Evolutionary conservation across 2,888 invertebrate species (phyloP), one percentile per base, ranked within the genome.

Genomic region (Glomeris marginata): DNA sequence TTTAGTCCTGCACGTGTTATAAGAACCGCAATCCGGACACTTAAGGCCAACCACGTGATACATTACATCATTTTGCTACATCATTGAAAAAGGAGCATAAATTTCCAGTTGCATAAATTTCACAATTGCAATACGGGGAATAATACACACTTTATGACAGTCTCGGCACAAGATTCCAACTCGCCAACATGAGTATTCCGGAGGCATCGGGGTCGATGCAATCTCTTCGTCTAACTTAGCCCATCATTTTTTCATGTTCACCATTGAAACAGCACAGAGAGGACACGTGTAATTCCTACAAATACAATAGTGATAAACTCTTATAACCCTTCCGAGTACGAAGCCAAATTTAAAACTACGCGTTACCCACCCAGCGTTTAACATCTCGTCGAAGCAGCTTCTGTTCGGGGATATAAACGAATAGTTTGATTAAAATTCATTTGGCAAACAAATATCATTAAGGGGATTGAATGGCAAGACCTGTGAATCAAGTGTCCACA

Each of bases 1-100:
- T 28, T 5, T 28, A 28, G 28, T 28, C 28, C 55, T 77, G 60
- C 84, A 84, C 1, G 90, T 90, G 66, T 90, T 90, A 67, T 90
- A 90, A 1, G 85, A 87, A n/a, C 85, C 86, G 64, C 90, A 90
- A 57, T 80, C 76, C 41, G 74, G 72, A 64, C 90, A 91, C 66
- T 90, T 90, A 51, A 86, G 70, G 1, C 88, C 90, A 33, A 90
- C 80, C 53, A 88, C 82, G 64, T 91, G 90, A 66, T 86, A 90
- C 61, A 78, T 78, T 8, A 84, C 83, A 33, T 77, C 79, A 16
- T 83, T 82, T 62, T 83, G 74, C 85, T 86, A 68, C 35, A 74
- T 55, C 56, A 54, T 38, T 20, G 22, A 58, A 55, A 52, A 43
- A 47, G 34, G 52, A 49, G 21, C 47, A 46, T 47, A 10, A 20